Conservation (phyloP, 2,888 invertebrate genomes). For the Drosophila silvestris region DNA sequence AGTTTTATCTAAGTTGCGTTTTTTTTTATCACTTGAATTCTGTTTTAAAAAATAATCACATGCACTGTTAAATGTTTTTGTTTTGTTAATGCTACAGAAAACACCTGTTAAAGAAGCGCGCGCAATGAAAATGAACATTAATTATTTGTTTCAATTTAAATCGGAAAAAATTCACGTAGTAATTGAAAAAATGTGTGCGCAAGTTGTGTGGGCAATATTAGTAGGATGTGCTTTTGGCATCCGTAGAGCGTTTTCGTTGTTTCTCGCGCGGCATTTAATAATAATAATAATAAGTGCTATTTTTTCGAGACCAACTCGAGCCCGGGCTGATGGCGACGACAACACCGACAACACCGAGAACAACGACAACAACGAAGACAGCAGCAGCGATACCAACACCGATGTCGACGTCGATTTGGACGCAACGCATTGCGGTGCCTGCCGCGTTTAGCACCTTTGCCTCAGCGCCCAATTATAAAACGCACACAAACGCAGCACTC, state of each 20-base stretch:
- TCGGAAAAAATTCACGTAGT: slow-evolving; percentile 4
- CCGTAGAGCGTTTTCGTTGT: slow-evolving; percentile 63
- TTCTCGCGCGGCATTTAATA: slow-evolving; percentile 72
- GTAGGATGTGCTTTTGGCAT: slow-evolving; percentile 38
- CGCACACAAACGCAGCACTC: slow-evolving; percentile 55
- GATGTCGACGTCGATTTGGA: slow-evolving; percentile 54
- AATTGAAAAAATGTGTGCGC: slow-evolving; percentile 10
- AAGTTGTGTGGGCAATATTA: slow-evolving; percentile 19
- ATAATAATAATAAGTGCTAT: slow-evolving; percentile 77
- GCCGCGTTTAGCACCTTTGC: slow-evolving; percentile 75
- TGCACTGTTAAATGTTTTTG: slow-evolving; percentile 32
- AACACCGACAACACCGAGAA: slow-evolving; percentile 38
- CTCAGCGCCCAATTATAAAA: slow-evolving; percentile 72
- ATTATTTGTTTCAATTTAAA: background rate
- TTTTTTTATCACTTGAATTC: slow-evolving; percentile 50
- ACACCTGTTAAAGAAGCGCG: slow-evolving; percentile 52
- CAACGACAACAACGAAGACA: slow-evolving; percentile 20
- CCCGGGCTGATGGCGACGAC: slow-evolving; percentile 63
- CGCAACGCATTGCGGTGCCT: slow-evolving; percentile 75
- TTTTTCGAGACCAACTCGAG: slow-evolving; percentile 73
- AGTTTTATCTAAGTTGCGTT: slow-evolving; percentile 62
- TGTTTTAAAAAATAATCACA: slow-evolving; percentile 66
- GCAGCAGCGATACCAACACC: slow-evolving; percentile 25
- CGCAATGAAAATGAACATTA: slow-evolving; percentile 5
- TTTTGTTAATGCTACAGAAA: slow-evolving; percentile 3